A percentile compares a stretch with the other conserved stretches of the same genome.
phyloP scores from a whole-genome alignment of 2,113 vertebrate species.

The Myrmecophaga tridactyla region DNA sequence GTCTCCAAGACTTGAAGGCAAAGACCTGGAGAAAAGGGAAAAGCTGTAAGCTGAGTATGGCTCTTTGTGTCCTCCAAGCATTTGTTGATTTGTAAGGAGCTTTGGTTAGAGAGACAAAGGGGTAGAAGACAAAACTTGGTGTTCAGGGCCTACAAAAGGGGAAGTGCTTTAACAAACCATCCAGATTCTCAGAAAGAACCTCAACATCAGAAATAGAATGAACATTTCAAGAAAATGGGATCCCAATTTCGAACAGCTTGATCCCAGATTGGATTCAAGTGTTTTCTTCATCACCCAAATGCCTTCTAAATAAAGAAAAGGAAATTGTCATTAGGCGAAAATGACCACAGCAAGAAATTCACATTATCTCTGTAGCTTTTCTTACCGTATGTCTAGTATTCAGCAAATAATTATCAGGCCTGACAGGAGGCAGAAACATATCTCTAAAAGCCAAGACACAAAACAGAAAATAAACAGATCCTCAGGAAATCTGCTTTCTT shows the following conservation, averaged over 20 bases:
- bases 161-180: not conserved
- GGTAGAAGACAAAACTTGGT: rapidly evolving
- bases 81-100: not conserved
- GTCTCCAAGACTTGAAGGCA: not conserved
- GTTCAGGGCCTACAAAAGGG: not conserved
- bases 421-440: not conserved
- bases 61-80: not conserved
- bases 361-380: rapidly evolving
- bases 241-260: rapidly evolving
- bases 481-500: not conserved
- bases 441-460: not conserved
- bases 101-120: not conserved
- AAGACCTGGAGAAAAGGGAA: not conserved
- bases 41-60: not conserved
- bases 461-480: not conserved
- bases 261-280: not conserved
- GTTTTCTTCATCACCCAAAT: rapidly evolving
- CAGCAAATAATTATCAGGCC: not conserved
- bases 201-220: not conserved
- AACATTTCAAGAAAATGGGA: not conserved
- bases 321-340: not conserved
- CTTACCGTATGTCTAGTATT: not conserved
- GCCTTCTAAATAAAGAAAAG: not conserved
- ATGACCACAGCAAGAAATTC: not conserved
- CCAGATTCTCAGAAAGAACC: not conserved